phyloP scores from a whole-genome alignment of 2,888 invertebrate genomes.

The Microplitis manilae region DNA sequence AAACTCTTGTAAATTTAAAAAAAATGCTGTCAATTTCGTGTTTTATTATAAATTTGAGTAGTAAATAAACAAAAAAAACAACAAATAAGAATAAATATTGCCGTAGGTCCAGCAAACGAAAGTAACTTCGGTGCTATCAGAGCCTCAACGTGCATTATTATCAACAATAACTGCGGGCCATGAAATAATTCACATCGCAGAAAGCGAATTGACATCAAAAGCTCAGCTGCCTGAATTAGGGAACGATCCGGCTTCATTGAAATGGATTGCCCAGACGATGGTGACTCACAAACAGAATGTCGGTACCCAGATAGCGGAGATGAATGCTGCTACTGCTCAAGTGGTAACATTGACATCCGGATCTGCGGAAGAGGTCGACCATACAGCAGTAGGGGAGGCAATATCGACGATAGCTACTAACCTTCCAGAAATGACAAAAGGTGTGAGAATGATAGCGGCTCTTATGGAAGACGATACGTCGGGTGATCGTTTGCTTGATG shows the following conservation, averaged over 20 bases:
- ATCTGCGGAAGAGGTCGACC: slow-evolving; percentile 91
- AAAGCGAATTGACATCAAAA: slow-evolving; percentile 80
- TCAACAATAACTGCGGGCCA: slow-evolving; percentile 93
- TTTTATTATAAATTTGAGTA: slow-evolving; percentile 48
- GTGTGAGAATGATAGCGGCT: slow-evolving; percentile 95
- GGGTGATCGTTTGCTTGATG: slow-evolving; percentile 90
- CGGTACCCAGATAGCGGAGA: slow-evolving; percentile 96
- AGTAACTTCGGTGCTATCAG: slow-evolving; percentile 88
- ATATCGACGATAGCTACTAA: slow-evolving; percentile 98
- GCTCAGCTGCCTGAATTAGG: slow-evolving; percentile 83
- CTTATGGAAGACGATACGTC: slow-evolving; percentile 89
- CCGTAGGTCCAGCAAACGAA: slow-evolving; percentile 84
- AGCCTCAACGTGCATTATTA: slow-evolving; percentile 93
- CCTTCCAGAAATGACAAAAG: slow-evolving; percentile 95
- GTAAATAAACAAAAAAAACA: slow-evolving; percentile 51
- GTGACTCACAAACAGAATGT: slow-evolving; percentile 97
- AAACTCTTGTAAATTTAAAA: not conserved
- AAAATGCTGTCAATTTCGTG: not conserved
- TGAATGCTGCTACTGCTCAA: slow-evolving; percentile 99
- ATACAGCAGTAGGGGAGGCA: slow-evolving; percentile 96
- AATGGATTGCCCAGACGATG: slow-evolving; percentile 95
- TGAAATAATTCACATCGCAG: slow-evolving; percentile 89
- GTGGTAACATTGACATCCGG: slow-evolving; percentile 91
- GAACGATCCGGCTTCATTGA: slow-evolving; percentile 87
- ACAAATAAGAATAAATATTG: slow-evolving; percentile 58